phyloP scores from a whole-genome alignment of 2,113 vertebrate species.

The Ramphastos sulfuratus region DNA sequence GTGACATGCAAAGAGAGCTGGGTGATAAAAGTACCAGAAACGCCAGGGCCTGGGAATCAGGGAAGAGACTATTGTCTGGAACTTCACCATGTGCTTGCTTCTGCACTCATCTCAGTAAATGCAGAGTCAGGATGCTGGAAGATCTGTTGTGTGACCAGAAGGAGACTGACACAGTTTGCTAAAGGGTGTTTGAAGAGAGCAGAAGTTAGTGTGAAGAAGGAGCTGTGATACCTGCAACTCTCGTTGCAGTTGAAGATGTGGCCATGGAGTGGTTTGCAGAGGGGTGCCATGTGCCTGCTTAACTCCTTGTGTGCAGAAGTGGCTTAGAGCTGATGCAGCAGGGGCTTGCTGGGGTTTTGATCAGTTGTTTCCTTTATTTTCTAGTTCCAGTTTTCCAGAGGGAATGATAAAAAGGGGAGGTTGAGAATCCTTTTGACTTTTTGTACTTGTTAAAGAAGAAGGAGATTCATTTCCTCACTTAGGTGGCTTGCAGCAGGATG shows the following conservation, averaged over 20 bases:
- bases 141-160: neutral
- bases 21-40: neutral
- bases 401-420: neutral
- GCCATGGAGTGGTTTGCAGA: neutral
- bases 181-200: neutral
- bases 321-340: neutral
- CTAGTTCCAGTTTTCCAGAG: neutral
- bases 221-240: neutral
- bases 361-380: neutral
- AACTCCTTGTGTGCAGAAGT: neutral
- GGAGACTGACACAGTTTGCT: neutral
- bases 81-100: neutral
- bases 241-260: neutral
- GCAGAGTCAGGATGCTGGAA: neutral
- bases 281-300: accelerated
- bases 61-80: neutral
- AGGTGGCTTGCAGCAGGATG: neutral
- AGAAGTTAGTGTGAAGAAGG: neutral
- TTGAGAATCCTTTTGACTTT: neutral
- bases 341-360: neutral
- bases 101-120: accelerated
- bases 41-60: neutral
- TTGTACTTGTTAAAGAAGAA: neutral
- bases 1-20: neutral
- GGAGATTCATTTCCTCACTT: neutral